Evolutionary conservation across 2,888 invertebrate genomes (phyloP), one percentile per base, ranked within the genome.

Genomic region (Anarsia innoxiella): DNA sequence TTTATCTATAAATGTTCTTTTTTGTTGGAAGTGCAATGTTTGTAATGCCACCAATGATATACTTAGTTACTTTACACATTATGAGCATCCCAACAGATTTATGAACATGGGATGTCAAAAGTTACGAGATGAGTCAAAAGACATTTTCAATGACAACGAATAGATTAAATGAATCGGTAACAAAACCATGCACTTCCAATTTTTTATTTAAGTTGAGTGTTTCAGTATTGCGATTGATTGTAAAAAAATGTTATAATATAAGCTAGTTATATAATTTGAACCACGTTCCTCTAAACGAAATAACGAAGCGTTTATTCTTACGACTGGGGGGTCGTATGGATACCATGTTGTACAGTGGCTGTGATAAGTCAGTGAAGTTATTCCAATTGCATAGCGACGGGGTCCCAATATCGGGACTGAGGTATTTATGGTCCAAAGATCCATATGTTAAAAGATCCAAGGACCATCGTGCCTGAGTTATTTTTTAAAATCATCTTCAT

Each of bases 261-360:
- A 51, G 30, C 41, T 49, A 54, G 46, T 28, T 38, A 35, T 36
- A 29, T 9, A 25, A 29, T 31, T 23, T 36, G 38, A 30, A 43
- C 44, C 39, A 50, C 49, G 54, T 62, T 62, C 58, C 56, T 37
- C 28, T 33, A 13, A 30, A 23, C 23, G 31, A 5, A 15, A 6
- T 26, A 28, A 11, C 23, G 26, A n/a, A 13, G 31, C 14, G 27
- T 2, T 29, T 14, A 50, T 44, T 45, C 37, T 32, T 46, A 43
- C 39, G 44, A 42, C 37, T 42, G 13, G 14, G n/a, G 39, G 14
- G 29, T 41, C 34, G 29, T 32, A 36, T 11, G 26, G 10, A 28
- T 14, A 68, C 66, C 65, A 62, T 65, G 59, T 68, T 66, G 63
- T 66, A 66, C 56, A 69, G 65, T 68, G 77, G 74, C 76, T 78